These are phyloP conservation scores for Cephus rjabovi DNA, from an alignment of 2,888 invertebrate species.

Conservation along the genomic window DNA sequence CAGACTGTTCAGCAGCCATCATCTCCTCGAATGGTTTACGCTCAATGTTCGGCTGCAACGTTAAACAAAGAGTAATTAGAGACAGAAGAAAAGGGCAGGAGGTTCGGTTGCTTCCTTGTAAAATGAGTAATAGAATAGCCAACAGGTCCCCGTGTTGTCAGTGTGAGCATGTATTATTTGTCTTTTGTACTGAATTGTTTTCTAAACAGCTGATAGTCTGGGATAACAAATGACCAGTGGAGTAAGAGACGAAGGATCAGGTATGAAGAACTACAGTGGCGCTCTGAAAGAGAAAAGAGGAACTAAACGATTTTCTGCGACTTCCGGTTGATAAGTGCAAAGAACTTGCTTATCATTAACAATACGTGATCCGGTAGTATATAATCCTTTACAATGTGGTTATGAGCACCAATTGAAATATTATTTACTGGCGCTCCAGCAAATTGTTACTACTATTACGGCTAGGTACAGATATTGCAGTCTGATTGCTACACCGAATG, in stretches of 20 bases:
- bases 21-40: conserved; percentile 80
- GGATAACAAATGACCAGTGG: not conserved
- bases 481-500: conserved; percentile 40
- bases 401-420: conserved; percentile 34
- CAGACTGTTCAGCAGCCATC: conserved; percentile 72
- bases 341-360: conserved; percentile 22
- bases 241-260: not conserved
- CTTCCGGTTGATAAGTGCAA: not conserved
- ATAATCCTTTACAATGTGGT: conserved; percentile 33
- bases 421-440: conserved; percentile 17
- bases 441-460: conserved; percentile 37
- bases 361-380: conserved; percentile 25
- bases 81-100: not conserved
- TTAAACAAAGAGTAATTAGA: conserved; percentile 20
- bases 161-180: not conserved
- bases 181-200: conserved; percentile 12
- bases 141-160: not conserved
- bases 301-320: not conserved
- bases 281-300: not conserved
- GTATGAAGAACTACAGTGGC: not conserved
- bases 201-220: conserved; percentile 13
- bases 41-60: conserved; percentile 72
- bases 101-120: not conserved
- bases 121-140: not conserved
- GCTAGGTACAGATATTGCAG: conserved; percentile 32